phyloP scores from a whole-genome alignment of 2,888 invertebrate genomes.

The Epirrhoe alternata region DNA sequence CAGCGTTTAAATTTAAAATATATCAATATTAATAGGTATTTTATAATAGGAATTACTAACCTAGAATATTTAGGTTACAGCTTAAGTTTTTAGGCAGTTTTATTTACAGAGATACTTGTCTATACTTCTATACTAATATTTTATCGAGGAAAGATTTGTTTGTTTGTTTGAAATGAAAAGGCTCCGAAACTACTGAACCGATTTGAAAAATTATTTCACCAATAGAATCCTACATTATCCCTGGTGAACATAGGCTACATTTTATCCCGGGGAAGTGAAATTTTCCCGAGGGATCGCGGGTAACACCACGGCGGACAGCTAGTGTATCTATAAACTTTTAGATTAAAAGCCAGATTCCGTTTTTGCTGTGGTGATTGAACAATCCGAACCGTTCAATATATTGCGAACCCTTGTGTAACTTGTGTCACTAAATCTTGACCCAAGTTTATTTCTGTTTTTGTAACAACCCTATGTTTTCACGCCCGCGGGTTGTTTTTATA shows the following conservation, averaged over 20 bases:
- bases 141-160: no score
- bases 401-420: constrained; percentile 28
- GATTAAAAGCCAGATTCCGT: not conserved
- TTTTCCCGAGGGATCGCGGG: no score
- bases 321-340: not conserved
- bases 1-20: no score
- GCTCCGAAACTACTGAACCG: no score
- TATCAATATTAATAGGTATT: no score
- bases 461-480: constrained; percentile 66
- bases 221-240: no score
- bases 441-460: constrained; percentile 56
- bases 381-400: constrained; percentile 10
- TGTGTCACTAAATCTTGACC: constrained; percentile 51
- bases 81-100: not conserved
- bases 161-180: no score
- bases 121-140: no score
- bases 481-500: constrained; percentile 63
- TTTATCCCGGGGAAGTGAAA: no score
- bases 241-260: no score
- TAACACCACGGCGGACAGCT: no score
- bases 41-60: not conserved
- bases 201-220: no score
- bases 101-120: not conserved
- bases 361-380: not conserved
- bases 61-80: not conserved